Evolutionary conservation across 2,797 vertebrate species (phyloP).

Genomic region (Staurois parvus): DNA sequence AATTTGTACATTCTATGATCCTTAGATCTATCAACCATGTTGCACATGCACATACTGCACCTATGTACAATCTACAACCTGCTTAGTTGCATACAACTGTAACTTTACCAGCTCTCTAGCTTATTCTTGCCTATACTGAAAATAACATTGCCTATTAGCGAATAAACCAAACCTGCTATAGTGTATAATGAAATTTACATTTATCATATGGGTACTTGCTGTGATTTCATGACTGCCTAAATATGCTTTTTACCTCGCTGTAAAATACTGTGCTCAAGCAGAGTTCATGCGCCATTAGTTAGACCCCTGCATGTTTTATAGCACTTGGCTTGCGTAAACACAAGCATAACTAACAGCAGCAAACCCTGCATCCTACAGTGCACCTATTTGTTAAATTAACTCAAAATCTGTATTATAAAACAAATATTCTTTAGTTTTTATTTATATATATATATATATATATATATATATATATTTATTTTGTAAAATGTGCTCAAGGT

Average conservation of each 20-base stretch:
- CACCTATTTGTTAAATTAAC: neutral
- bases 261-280: constrained; percentile 40
- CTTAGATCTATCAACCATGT: neutral
- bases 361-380: neutral
- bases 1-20: neutral
- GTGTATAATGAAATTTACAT: neutral
- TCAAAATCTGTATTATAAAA: no score
- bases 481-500: no score
- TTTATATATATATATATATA: no score
- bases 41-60: no score
- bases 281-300: constrained; percentile 40
- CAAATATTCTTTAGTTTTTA: no score
- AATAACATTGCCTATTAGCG: no score
- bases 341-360: constrained; percentile 5
- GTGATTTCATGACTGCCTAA: constrained; percentile 32
- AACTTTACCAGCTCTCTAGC: no score
- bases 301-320: neutral
- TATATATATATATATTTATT: no score
- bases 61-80: no score
- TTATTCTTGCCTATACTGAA: no score
- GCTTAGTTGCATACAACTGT: no score
- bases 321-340: constrained; percentile 27
- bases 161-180: no score
- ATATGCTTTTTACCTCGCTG: constrained; percentile 16
- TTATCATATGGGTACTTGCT: constrained; percentile 14